Evolutionary conservation across 2,113 vertebrate genomes (phyloP).

Genomic region (Tylochromis polylepis): DNA sequence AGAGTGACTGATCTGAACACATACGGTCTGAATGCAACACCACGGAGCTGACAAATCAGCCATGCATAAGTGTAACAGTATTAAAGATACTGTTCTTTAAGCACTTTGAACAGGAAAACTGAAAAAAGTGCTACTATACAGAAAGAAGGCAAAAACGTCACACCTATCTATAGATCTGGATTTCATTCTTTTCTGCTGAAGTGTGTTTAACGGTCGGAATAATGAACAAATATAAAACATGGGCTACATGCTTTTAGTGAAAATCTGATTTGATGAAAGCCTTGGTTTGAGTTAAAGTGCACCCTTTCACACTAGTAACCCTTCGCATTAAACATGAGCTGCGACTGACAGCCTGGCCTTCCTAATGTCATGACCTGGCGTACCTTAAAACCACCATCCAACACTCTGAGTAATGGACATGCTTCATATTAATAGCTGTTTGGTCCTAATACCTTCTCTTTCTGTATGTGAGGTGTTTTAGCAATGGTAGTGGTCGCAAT

Average conservation of each 20-base stretch:
- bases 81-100: not conserved
- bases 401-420: not conserved
- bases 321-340: not conserved
- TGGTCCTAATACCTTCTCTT: not conserved
- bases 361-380: not conserved
- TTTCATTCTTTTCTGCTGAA: not conserved
- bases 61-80: no score
- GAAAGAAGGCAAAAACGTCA: not conserved
- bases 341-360: not conserved
- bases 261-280: not conserved
- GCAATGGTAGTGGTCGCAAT: not conserved
- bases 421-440: not conserved
- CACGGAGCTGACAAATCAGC: not conserved
- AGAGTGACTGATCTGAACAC: no score
- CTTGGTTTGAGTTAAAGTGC: not conserved
- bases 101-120: not conserved
- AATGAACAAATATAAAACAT: not conserved
- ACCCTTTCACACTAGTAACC: not conserved
- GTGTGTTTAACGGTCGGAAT: not conserved
- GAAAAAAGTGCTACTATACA: not conserved
- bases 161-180: not conserved
- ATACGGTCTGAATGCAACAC: not conserved
- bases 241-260: not conserved
- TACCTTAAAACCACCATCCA: not conserved
- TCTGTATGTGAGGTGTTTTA: not conserved